phyloP scores from a whole-genome alignment of 2,888 invertebrate species.

The Drosophila neonasuta region DNA sequence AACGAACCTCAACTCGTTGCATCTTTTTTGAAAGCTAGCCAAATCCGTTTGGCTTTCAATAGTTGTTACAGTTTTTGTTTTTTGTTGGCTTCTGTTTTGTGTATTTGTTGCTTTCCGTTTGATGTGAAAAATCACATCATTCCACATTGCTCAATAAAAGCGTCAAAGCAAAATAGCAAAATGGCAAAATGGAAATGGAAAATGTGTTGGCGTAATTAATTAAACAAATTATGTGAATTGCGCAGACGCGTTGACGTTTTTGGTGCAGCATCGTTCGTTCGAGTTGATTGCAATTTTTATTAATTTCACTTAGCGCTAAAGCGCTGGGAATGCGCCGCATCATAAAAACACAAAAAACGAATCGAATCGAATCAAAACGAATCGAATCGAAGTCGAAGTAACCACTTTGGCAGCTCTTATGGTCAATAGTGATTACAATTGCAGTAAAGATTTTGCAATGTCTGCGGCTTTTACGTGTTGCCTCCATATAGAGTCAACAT shows the following conservation, averaged over 20 bases:
- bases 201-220: constrained; percentile 77
- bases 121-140: constrained; percentile 74
- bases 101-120: background rate
- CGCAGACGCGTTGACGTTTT: constrained; percentile 76
- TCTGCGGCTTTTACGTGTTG: constrained; percentile 53
- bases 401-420: constrained; percentile 40
- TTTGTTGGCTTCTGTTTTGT: constrained; percentile 14
- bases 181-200: constrained; percentile 46
- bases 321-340: constrained; percentile 65
- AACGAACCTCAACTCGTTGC: constrained; percentile 34
- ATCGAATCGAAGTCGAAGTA: background rate
- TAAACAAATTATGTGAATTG: constrained; percentile 78
- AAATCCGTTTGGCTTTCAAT: constrained; percentile 67
- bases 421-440: constrained; percentile 71
- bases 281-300: constrained; percentile 69
- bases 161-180: constrained; percentile 33
- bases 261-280: constrained; percentile 63
- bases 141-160: constrained; percentile 55
- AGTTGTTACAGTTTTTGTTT: constrained; percentile 66
- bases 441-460: constrained; percentile 67
- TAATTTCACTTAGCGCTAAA: constrained; percentile 70
- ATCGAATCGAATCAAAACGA: background rate
- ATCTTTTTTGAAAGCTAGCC: constrained; percentile 73
- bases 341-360: constrained; percentile 39
- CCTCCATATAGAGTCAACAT: constrained; percentile 60